Evolutionary conservation across 1,140 invertebrate species (phyloP).

Genomic region (Hirudo medicinalis): DNA sequence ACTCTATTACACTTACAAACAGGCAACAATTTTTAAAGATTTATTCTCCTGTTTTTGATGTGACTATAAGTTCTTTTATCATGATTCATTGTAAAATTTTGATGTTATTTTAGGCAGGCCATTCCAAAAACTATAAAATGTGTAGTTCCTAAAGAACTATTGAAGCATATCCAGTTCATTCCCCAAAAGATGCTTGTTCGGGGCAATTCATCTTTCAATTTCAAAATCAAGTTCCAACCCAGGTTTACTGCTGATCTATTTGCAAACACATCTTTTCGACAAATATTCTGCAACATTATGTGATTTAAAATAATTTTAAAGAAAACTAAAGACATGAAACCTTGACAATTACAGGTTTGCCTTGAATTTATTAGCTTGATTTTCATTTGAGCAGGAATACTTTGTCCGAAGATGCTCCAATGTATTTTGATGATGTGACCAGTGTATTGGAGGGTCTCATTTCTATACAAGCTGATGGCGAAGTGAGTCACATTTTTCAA

Average conservation of each 20-base stretch:
- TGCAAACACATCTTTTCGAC: neutral
- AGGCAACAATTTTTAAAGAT: too few species aligned
- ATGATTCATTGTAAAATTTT: neutral
- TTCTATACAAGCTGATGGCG: neutral
- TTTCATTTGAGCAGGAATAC: neutral
- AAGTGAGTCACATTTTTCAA: neutral
- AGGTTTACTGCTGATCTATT: too few species aligned
- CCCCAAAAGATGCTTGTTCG: neutral
- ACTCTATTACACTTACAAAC: too few species aligned
- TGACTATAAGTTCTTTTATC: neutral
- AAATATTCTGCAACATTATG: neutral
- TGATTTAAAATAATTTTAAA: neutral
- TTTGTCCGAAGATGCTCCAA: neutral
- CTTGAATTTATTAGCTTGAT: too few species aligned
- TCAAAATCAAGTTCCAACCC: neutral
- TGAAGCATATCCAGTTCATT: neutral
- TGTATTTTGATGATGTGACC: neutral
- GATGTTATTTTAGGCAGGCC: neutral
- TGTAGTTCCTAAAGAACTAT: neutral
- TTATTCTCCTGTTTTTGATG: neutral
- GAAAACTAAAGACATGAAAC: too few species aligned
- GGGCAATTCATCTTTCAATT: neutral
- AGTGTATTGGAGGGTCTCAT: neutral
- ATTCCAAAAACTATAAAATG: neutral
- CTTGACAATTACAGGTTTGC: too few species aligned